Percentiles rank a stretch among this genome's conserved stretches.
Conservation (phyloP, 92 coral and sea anemone genomes). For the Zoanthus sociatus region DNA sequence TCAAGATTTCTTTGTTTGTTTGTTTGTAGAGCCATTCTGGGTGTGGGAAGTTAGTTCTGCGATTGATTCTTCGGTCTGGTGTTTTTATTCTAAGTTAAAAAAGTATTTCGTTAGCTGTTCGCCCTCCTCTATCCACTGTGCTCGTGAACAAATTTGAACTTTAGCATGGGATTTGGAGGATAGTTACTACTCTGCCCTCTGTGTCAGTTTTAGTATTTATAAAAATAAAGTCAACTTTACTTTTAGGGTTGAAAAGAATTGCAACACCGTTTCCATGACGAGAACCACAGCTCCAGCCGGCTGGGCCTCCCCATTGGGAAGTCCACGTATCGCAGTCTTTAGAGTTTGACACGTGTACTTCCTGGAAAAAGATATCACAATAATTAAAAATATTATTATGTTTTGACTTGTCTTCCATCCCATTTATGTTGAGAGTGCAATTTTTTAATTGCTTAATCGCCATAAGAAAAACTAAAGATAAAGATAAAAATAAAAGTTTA, state of each 20-base stretch:
- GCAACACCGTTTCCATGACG: constrained; percentile 17
- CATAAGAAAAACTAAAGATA: not conserved
- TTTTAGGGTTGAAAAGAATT: constrained; percentile 5
- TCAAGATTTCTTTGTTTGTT: too few species aligned
- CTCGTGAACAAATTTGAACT: too few species aligned
- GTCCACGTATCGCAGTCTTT: not conserved
- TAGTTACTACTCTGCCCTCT: too few species aligned
- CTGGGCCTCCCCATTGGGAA: constrained; percentile 26
- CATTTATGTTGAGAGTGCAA: constrained; percentile 7
- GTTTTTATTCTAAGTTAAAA: too few species aligned
- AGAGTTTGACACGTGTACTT: not conserved
- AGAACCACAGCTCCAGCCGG: constrained; percentile 18
- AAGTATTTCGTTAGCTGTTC: too few species aligned
- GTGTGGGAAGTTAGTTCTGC: too few species aligned
- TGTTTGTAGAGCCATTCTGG: too few species aligned
- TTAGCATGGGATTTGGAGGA: too few species aligned
- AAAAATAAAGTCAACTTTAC: not conserved
- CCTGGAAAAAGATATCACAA: constrained; percentile 31
- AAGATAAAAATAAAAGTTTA: not conserved
- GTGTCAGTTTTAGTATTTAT: too few species aligned
- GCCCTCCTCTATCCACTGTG: too few species aligned
- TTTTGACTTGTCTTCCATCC: constrained; percentile 10
- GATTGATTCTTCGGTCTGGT: too few species aligned
- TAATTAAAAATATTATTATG: constrained; percentile 1
- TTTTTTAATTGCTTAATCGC: not conserved